Evolutionary conservation across 1,140 invertebrate genomes (phyloP), one percentile per base, ranked within the genome.

Genomic region (Eupeodes corollae): DNA sequence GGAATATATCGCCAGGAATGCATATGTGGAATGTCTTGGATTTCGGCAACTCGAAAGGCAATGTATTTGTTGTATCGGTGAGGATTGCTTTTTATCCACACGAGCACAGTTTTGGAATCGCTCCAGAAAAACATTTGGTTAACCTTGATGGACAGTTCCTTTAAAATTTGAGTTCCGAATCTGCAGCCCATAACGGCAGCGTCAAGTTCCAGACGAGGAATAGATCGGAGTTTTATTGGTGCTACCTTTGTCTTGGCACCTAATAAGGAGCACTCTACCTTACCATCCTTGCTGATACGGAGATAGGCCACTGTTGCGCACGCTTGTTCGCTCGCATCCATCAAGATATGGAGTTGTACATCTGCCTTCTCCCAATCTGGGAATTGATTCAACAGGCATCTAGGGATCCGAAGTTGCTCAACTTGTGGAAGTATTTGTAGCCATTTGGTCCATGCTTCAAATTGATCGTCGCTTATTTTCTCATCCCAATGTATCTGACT

Each of bases 191-290:
- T 15, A 16, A 69, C 39, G 1, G 69, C 68, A 6, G 63, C 70
- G 38, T 64, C 52, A 3, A 72, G 48, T 47, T 73, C 70, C 1
- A 72, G 47, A 14, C 64, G 50, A 0, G 70, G 69, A 31, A 70
- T 60, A 6, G 63, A 62, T 5, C 59, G 19, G 6, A 43, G 19
- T 42, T 62, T 62, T 12, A 65, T 6, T n/a, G 68, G 67, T 0
- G 69, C 53, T 5, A 70, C 66, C 43, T 55, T 49, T 0, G 57
- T 45, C 49, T 68, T 70, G 11, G 53, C 49, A 13, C 14, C 31
- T 6, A 50, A 33, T 5, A 46, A 33, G 3, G 26, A 15, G 35
- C 30, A 26, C 10, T 33, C 18, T 6, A 43, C 30, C 16, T 33
- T 14, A 15, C 2, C 18, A 21, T n/a, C 13, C 16, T 35, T 16